phyloP scores from a whole-genome alignment of 2,888 invertebrate species.

The Antitype chi region DNA sequence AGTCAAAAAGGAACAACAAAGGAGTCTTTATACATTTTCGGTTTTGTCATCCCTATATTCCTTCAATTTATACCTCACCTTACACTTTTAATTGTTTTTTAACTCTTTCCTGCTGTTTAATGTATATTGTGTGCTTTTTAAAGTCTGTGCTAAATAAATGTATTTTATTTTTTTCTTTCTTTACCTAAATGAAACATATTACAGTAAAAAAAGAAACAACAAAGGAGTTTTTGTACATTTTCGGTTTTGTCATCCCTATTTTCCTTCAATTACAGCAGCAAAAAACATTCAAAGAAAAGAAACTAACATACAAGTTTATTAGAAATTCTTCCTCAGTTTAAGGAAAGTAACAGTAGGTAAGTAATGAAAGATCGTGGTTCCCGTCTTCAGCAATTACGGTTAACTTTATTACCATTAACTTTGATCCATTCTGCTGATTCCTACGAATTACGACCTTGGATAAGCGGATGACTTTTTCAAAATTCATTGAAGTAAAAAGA shows the following conservation, averaged over 20 bases:
- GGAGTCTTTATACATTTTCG: not conserved
- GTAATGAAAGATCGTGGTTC: constrained; percentile 28
- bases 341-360: not conserved
- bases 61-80: not conserved
- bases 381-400: constrained; percentile 40
- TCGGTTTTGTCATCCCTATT: not conserved
- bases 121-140: no score
- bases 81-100: no score
- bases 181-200: no score
- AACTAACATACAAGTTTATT: not conserved
- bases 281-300: not conserved
- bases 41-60: not conserved
- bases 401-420: constrained; percentile 46
- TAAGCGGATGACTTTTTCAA: constrained; percentile 24
- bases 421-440: constrained; percentile 51
- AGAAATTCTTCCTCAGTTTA: constrained; percentile 15
- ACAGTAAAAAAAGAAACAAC: no score
- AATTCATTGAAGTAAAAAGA: constrained; percentile 29
- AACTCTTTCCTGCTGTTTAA: no score
- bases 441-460: constrained; percentile 44
- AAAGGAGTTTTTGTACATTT: no score
- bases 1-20: no score
- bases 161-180: no score
- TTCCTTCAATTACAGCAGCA: not conserved
- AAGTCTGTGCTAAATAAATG: no score